phyloP scores from a whole-genome alignment of 2,888 invertebrate species.

The Amitus sp. region DNA sequence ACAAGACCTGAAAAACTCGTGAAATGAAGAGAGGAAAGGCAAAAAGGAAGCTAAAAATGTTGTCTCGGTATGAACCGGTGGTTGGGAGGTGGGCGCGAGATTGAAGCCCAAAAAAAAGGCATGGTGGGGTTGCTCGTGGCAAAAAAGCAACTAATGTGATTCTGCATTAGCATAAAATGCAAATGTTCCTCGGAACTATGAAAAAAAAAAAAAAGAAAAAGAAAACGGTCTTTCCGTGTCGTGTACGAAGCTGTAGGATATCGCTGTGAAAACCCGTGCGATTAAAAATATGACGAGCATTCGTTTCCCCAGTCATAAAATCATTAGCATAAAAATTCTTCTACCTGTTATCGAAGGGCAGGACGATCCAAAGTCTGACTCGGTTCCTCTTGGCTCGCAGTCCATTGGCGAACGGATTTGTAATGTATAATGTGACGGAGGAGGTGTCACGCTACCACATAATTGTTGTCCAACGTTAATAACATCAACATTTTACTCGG shows the following conservation, averaged over 20 bases:
- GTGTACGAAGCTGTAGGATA: slow-evolving; percentile 42
- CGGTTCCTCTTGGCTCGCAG: slow-evolving; percentile 34
- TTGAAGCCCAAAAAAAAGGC: background rate
- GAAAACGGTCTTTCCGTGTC: slow-evolving; percentile 46
- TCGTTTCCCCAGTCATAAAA: slow-evolving; percentile 66
- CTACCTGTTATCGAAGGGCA: slow-evolving; percentile 56
- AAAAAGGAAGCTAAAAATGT: too few species aligned
- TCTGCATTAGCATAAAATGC: slow-evolving; percentile 41
- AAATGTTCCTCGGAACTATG: slow-evolving; percentile 40
- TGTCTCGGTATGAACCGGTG: too few species aligned
- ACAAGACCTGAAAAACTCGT: too few species aligned
- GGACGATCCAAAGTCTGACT: slow-evolving; percentile 32
- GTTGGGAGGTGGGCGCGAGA: background rate
- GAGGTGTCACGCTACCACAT: slow-evolving; percentile 65
- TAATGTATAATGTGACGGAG: slow-evolving; percentile 67
- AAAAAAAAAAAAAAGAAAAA: slow-evolving; percentile 15
- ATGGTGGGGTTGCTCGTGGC: slow-evolving; percentile 31
- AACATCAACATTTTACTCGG: slow-evolving; percentile 50
- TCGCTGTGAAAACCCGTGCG: slow-evolving; percentile 59
- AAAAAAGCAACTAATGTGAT: slow-evolving; percentile 33
- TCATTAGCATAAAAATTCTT: slow-evolving; percentile 67
- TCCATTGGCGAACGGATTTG: slow-evolving; percentile 60
- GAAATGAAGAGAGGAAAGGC: too few species aligned
- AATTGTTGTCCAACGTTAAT: slow-evolving; percentile 66
- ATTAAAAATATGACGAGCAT: slow-evolving; percentile 66